Conservation (phyloP, 2,113 vertebrate species). For the Callospermophilus lateralis region DNA sequence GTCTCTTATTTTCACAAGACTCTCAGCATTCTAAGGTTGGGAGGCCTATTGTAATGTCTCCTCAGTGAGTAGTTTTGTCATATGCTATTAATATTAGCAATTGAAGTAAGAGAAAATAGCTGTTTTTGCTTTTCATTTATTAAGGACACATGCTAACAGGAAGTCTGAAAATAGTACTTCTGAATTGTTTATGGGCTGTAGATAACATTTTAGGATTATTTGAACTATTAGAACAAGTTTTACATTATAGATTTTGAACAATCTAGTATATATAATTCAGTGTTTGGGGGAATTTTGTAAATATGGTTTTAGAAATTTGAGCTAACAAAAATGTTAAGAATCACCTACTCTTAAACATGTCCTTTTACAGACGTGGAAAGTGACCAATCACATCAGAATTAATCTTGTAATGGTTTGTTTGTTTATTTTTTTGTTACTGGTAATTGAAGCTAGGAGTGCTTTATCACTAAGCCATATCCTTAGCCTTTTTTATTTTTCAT, state of each 20-base stretch:
- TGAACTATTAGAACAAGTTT: conserved; percentile 59
- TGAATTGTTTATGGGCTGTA: conserved; percentile 24
- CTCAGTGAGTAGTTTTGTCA: not conserved
- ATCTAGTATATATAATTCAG: conserved; percentile 56
- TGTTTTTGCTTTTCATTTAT: conserved; percentile 20
- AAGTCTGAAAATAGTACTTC: conserved; percentile 52
- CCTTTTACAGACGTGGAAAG: conserved; percentile 13
- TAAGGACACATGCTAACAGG: conserved; percentile 50
- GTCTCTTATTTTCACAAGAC: conserved; percentile 30
- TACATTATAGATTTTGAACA: not conserved
- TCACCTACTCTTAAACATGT: conserved; percentile 3
- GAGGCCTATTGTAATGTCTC: conserved; percentile 20
- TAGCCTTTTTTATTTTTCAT: too few species aligned
- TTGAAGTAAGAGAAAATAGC: conserved; percentile 10
- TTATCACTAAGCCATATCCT: too few species aligned
- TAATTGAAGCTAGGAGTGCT: too few species aligned
- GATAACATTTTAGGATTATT: conserved; percentile 50
- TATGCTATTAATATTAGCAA: conserved; percentile 49
- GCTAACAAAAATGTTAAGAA: not conserved
- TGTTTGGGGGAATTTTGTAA: conserved; percentile 1
- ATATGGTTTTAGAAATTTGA: conserved; percentile 60
- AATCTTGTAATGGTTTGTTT: conserved; percentile 9
- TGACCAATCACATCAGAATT: conserved; percentile 23
- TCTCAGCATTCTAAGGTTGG: not conserved
- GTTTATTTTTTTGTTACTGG: too few species aligned